phyloP scores from a whole-genome alignment of 2,113 vertebrate genomes.

The Microcebus lehilahytsara region DNA sequence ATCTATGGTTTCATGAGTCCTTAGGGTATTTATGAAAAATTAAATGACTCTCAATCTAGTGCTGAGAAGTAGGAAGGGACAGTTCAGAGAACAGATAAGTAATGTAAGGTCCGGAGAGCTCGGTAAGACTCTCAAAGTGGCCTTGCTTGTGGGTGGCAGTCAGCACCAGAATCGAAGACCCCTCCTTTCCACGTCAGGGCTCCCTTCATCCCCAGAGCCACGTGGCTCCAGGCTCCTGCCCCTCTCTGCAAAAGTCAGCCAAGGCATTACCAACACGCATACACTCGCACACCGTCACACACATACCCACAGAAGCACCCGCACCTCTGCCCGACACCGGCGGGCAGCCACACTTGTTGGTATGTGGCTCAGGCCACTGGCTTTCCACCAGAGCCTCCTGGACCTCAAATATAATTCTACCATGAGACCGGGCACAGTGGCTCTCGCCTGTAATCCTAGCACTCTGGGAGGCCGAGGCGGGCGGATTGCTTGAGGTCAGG shows the following conservation, averaged over 20 bases:
- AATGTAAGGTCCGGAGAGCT: not conserved
- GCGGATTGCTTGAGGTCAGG: no score
- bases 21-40: constrained; percentile 61
- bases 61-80: constrained; percentile 29
- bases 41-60: constrained; percentile 62
- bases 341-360: not conserved
- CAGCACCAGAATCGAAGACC: not conserved
- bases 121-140: not conserved
- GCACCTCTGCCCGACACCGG: not conserved
- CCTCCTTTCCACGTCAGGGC: no score
- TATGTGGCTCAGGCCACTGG: not conserved
- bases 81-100: constrained; percentile 22
- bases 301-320: not conserved
- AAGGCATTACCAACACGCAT: not conserved
- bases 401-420: constrained; percentile 2
- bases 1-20: constrained; percentile 43
- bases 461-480: no score
- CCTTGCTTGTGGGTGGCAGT: not conserved
- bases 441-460: no score
- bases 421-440: no score
- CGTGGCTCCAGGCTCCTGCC: no score
- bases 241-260: no score
- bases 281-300: not conserved
- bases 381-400: not conserved
- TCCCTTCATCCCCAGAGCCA: no score